Percentiles rank a stretch among this genome's conserved stretches.
Conservation (phyloP, 2,888 invertebrate genomes). For the Leistus spinibarbis region DNA sequence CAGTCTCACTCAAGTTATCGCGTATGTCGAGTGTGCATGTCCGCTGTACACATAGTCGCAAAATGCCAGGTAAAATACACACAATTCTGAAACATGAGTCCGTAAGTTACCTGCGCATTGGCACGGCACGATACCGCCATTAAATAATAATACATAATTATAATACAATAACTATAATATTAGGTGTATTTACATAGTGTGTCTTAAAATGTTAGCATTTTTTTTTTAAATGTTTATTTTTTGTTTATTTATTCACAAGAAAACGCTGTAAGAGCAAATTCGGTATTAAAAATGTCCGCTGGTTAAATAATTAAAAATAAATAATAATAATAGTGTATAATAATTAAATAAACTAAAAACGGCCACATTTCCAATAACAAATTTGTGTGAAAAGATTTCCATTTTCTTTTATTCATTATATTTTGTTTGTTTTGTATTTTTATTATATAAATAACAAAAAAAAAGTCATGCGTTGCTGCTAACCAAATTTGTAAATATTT, state of each 20-base stretch:
- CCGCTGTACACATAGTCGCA: slow-evolving; percentile 1
- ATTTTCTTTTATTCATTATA: slow-evolving; percentile 1
- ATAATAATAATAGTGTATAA: slow-evolving; percentile 30
- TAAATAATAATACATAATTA: slow-evolving; percentile 6
- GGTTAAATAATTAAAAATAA: slow-evolving; percentile 36
- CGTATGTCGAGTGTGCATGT: slow-evolving; percentile 5
- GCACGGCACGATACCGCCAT: slow-evolving; percentile 20
- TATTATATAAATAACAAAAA: slow-evolving; percentile 29
- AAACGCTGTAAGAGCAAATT: slow-evolving; percentile 29
- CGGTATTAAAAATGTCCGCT: slow-evolving; percentile 37
- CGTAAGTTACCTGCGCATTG: background rate
- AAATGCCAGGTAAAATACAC: slow-evolving; percentile 5
- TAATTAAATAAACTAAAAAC: slow-evolving; percentile 3
- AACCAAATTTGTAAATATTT: slow-evolving; percentile 32
- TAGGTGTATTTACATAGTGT: slow-evolving; percentile 29
- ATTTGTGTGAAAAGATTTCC: slow-evolving; percentile 12
- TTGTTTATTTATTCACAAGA: slow-evolving; percentile 31
- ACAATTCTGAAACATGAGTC: slow-evolving; percentile 1
- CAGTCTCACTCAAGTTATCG: slow-evolving; percentile 10
- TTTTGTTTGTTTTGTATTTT: slow-evolving; percentile 24
- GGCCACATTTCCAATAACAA: slow-evolving; percentile 34
- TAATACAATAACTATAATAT: slow-evolving; percentile 32
- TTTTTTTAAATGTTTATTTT: background rate
- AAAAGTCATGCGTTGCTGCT: slow-evolving; percentile 35
- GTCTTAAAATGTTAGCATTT: slow-evolving; percentile 36